phyloP scores from a whole-genome alignment of 2,113 vertebrate species.

The Mellivora capensis region DNA sequence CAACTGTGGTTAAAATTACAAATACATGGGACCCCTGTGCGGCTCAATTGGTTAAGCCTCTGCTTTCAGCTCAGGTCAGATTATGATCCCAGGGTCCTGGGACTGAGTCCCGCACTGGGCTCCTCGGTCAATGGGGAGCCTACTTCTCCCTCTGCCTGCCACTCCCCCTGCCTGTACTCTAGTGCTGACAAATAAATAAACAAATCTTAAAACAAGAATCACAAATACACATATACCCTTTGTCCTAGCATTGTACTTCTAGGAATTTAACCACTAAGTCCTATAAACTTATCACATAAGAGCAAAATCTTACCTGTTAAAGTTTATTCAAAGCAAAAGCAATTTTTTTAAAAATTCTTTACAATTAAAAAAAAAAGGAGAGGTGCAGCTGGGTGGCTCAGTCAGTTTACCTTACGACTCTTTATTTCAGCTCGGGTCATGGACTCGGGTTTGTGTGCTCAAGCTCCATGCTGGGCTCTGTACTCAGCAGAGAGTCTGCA shows the following conservation, averaged over 20 bases:
- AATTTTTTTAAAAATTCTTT: background rate
- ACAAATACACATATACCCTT: background rate
- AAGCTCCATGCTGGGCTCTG: background rate
- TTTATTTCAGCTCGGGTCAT: background rate
- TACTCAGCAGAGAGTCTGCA: background rate
- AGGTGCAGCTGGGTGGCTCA: background rate
- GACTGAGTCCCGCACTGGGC: too few relatives aligned
- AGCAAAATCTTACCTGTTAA: background rate
- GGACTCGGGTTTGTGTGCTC: background rate
- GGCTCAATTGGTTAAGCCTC: too few relatives aligned
- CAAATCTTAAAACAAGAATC: background rate
- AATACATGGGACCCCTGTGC: background rate
- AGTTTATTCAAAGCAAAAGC: background rate
- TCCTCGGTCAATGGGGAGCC: too few relatives aligned
- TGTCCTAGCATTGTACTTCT: background rate
- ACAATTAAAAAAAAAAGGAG: background rate
- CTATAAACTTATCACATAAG: background rate
- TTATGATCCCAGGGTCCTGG: too few relatives aligned
- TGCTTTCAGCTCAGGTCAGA: too few relatives aligned
- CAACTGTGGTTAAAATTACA: background rate
- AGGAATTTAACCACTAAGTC: background rate
- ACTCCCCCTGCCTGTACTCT: too few relatives aligned
- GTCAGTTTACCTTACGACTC: background rate
- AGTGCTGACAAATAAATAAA: background rate
- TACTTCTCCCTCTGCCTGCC: too few relatives aligned